These are phyloP conservation scores for Caenorhabditis elegans DNA, from an alignment of 1,140 invertebrate species.

Conservation along the genomic window DNA sequence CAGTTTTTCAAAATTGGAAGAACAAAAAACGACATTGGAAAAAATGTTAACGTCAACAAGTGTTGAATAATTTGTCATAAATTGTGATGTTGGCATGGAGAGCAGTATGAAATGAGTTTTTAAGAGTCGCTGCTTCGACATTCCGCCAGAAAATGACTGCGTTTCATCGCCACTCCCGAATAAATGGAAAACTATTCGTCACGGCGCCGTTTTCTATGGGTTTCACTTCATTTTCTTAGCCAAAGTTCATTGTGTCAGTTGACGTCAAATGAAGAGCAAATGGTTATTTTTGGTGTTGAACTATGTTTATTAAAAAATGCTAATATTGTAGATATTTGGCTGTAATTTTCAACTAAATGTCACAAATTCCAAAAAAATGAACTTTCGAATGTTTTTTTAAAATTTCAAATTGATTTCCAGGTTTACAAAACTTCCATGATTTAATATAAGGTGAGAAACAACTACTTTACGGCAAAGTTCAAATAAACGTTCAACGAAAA, in stretches of 20 bases:
- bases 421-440: no score
- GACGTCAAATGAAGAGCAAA: background rate
- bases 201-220: background rate
- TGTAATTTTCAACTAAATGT: no score
- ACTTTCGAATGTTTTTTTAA: no score
- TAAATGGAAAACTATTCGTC: slow-evolving; percentile 15
- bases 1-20: no score
- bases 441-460: no score
- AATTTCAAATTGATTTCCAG: no score
- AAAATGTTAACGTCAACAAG: background rate
- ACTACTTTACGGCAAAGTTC: no score
- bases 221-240: background rate
- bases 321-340: no score
- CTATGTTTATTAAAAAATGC: no score
- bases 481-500: no score
- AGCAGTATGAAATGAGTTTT: background rate
- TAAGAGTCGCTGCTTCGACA: background rate
- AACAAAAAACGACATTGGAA: no score
- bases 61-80: slow-evolving; percentile 14
- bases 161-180: background rate
- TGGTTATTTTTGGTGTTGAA: background rate
- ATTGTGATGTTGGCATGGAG: slow-evolving; percentile 31
- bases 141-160: slow-evolving; percentile 8
- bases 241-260: background rate
- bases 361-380: no score